phyloP scores from a whole-genome alignment of 37 sponge, comb jelly and placozoan species.

The Aplysina aerophoba region DNA sequence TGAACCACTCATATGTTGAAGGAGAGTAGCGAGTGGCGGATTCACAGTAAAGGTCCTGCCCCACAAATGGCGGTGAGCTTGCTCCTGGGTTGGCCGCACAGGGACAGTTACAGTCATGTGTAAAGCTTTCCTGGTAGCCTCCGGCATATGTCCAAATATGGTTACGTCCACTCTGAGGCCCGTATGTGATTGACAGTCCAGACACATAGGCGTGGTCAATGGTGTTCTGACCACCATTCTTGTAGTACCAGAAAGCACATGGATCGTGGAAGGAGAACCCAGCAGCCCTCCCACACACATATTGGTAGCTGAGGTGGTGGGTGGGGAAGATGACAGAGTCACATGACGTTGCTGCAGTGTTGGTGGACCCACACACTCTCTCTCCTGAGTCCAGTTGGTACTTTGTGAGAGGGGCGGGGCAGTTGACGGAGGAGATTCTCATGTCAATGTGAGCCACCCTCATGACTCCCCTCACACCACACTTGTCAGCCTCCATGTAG shows the following conservation, averaged over 20 bases:
- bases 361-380: conserved; percentile 15
- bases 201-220: not conserved
- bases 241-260: not conserved
- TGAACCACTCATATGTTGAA: not conserved
- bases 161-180: not conserved
- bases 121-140: conserved; percentile 7
- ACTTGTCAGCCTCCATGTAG: conserved; percentile 26
- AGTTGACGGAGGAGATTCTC: not conserved
- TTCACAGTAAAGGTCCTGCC: not conserved
- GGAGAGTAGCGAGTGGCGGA: not conserved
- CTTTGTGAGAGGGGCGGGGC: not conserved
- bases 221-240: not conserved
- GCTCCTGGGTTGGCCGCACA: conserved; percentile 1
- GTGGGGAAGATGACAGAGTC: conserved; percentile 11
- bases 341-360: not conserved
- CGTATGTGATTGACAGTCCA: conserved; percentile 15
- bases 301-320: not conserved
- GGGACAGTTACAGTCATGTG: not conserved
- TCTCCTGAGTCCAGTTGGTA: not conserved
- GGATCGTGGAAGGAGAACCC: conserved; percentile 6
- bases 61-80: not conserved
- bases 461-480: conserved; percentile 27
- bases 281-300: conserved; percentile 20
- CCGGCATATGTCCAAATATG: conserved; percentile 26
- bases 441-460: conserved; percentile 25